These are phyloP conservation scores for Gadopsis bispinosus DNA, from an alignment of 2,797 vertebrate species.

Conservation along the genomic window DNA sequence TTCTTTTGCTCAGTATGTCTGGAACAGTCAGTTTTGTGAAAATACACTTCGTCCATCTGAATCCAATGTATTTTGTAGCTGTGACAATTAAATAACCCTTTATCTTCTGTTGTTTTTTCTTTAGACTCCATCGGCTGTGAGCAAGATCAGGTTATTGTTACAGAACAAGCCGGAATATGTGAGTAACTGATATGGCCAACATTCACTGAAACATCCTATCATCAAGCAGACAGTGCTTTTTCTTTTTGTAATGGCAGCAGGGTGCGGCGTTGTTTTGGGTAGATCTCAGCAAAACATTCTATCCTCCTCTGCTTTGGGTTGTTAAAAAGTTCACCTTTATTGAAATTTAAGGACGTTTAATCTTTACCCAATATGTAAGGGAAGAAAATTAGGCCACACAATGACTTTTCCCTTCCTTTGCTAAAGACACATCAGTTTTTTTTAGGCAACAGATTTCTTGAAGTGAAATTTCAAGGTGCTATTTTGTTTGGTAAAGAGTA, in stretches of 20 bases:
- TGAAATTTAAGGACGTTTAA: not conserved
- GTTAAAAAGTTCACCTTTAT: not conserved
- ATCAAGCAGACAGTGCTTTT: not conserved
- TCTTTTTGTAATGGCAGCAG: not conserved
- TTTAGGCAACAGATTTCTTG: not conserved
- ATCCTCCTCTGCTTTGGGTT: not conserved
- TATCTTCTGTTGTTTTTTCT: constrained; percentile 51
- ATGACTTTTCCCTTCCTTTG: not conserved
- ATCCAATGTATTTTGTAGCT: not conserved
- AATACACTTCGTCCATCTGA: constrained; percentile 2
- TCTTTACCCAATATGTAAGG: not conserved
- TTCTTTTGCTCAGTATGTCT: not conserved
- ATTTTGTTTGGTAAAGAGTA: not conserved
- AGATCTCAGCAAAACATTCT: not conserved
- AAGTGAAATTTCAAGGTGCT: not conserved
- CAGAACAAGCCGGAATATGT: constrained; percentile 93
- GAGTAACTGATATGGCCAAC: constrained; percentile 76
- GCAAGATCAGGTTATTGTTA: constrained; percentile 91
- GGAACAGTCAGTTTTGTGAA: not conserved
- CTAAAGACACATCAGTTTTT: not conserved
- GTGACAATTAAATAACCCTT: not conserved
- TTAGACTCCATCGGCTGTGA: constrained; percentile 95
- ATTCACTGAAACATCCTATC: not conserved
- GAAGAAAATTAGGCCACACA: not conserved
- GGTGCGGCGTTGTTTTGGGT: not conserved